Evolutionary conservation across 2,797 vertebrate species (phyloP).

Genomic region (Rhinophrynus dorsalis): DNA sequence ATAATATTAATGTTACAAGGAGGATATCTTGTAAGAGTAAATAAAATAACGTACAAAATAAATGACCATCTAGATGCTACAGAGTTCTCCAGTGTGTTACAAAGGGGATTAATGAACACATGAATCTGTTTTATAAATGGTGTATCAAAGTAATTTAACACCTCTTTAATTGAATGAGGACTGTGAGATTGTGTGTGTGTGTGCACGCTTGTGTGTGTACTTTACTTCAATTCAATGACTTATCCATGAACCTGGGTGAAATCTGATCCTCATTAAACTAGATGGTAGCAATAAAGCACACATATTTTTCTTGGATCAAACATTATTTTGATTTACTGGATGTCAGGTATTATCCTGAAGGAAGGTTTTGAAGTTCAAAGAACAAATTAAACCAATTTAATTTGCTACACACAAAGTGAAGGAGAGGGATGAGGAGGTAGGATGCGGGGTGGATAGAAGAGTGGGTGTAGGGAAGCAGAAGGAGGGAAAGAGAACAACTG

Average conservation of each 20-base stretch:
- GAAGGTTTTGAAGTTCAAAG: constrained; percentile 50
- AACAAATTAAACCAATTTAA: constrained; percentile 50
- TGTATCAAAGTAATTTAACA: constrained; percentile 30
- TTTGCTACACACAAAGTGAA: constrained; percentile 46
- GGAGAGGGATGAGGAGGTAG: constrained; percentile 6
- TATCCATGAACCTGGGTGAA: constrained; percentile 42
- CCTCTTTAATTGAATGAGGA: constrained; percentile 10
- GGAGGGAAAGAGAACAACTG: not conserved
- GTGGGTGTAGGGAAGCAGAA: not conserved
- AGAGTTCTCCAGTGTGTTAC: not conserved
- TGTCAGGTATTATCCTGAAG: constrained; percentile 51
- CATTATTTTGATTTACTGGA: constrained; percentile 54
- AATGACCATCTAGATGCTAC: too few species aligned
- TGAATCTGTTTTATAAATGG: not conserved
- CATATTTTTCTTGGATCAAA: constrained; percentile 53
- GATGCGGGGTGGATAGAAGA: constrained; percentile 6
- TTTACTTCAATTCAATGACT: constrained; percentile 20
- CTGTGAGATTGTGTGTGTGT: constrained; percentile 16
- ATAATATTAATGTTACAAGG: not conserved
- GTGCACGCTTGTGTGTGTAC: constrained; percentile 1
- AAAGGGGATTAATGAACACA: not conserved
- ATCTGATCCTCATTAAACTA: constrained; percentile 50
- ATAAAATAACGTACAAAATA: not conserved
- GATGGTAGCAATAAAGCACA: constrained; percentile 52
- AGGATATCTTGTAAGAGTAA: not conserved